Evolutionary conservation across 2,888 invertebrate species (phyloP), one percentile per base, ranked within the genome.

Genomic region (Lepidocyrtinus sp.): DNA sequence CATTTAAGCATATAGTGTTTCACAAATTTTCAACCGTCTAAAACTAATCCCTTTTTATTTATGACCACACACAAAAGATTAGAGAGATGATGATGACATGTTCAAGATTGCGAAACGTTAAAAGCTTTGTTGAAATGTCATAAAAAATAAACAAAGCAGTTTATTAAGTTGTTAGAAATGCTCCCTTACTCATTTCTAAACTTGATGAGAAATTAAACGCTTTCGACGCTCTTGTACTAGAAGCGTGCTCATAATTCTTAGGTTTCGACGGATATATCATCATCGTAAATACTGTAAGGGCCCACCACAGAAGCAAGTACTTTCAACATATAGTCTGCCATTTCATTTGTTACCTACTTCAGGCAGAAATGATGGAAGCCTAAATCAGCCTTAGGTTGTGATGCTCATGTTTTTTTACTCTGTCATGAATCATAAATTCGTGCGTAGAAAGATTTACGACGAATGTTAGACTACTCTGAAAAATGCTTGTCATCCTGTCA

Each of bases 241-340:
- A n/a, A 55, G 55, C 55, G 55, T 55, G 55, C 55, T 55, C 55
- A 55, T 55, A 55, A 55, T 55, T 55, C 55, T n/a, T 55, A n/a
- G n/a, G 17, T 55, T 55, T n/a, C n/a, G 55, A 55, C 17, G 55
- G 17, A 12, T 12, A 36, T 36, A 55, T 55, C 55, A 55, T 55
- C 55, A n/a, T 55, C 55, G 55, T 55, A 12, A 12, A 36, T 36
- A 7, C 12, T 36, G 36, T 5, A 36, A 36, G 12, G 36, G 36
- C 36, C 5, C 36, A 36, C 36, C 12, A 36, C 5, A 36, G n/a
- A n/a, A n/a, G n/a, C n/a, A n/a, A n/a, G n/a, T n/a, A n/a, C n/a
- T n/a, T n/a, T 12, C 12, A 36, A 36, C 5, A 36, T 36, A 5
- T 36, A 36, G 36, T 5, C 36, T 36, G 12, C 5, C 36, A 7